Evolutionary conservation across 2,888 invertebrate genomes (phyloP), one percentile per base, ranked within the genome.

Genomic region (Erebia epiphron): DNA sequence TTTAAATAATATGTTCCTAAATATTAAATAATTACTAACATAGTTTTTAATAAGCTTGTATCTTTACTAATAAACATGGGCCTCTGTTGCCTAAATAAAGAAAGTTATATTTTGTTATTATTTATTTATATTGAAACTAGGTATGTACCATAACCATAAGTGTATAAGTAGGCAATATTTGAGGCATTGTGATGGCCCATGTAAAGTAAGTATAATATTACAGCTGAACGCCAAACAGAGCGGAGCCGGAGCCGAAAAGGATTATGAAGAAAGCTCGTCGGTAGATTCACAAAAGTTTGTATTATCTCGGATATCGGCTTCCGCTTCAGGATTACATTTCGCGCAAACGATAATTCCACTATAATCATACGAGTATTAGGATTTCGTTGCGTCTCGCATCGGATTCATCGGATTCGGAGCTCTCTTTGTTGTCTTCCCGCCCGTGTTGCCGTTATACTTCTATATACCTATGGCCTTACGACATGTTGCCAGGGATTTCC

Each of bases 291-390:
- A 64, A 64, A 52, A 64, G 64, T 64, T 64, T n/a, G 26, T 41
- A 52, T 64, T 52, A 64, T 64, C 64, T 49, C 62, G 62, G 62
- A 46, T 63, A 63, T 63, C 62, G 56, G 62, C 46, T 62, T 62
- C 21, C 62, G 62, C 49, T 63, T 18, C 46, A 18, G 21, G 46
- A 46, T 49, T 63, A 16, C 62, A 49, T 63, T 49, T 14, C 46
- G 46, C 62, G 49, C 62, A 46, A 63, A 21, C 49, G 49, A 46
- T 63, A 63, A 63, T 63, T 63, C 62, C 62, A 63, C 62, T 63
- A 63, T 63, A 63, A 63, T 63, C 18, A 46, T 57, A 57, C 56
- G 14, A 63, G 61, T 26, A 50, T 63, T 62, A 46, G 46, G 46
- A 46, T 46, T 62, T 46, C 62, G 60, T 18, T 4, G 21, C 18